Percentiles rank a stretch among this genome's conserved stretches.
phyloP scores from a whole-genome alignment of 2,797 vertebrate species.

The Schizopygopsis malacanthus region DNA sequence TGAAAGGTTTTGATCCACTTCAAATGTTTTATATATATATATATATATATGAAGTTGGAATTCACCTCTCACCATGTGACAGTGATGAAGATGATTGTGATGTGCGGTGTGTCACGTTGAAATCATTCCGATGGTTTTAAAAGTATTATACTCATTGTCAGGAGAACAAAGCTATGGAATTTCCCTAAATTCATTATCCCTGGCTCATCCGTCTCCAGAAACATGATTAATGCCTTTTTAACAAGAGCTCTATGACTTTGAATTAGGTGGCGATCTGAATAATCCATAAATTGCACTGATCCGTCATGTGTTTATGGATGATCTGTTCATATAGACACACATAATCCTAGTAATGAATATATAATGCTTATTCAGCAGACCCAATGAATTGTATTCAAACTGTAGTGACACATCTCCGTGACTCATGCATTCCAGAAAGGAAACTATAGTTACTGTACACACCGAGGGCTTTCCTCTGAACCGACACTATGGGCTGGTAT shows the following conservation, averaged over 20 bases:
- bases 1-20: no score
- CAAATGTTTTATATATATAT: neutral
- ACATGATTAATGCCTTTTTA: neutral
- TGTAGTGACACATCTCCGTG: conserved; percentile 18
- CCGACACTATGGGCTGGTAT: neutral
- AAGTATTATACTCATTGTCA: neutral
- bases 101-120: neutral
- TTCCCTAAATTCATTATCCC: conserved; percentile 22
- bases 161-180: conserved; percentile 11
- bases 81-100: conserved; percentile 2
- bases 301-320: neutral
- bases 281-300: neutral
- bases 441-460: conserved; percentile 40
- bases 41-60: conserved; percentile 10
- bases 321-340: neutral
- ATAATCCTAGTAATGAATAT: neutral
- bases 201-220: neutral
- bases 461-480: conserved; percentile 25
- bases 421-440: conserved; percentile 46
- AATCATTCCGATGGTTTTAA: conserved; percentile 11
- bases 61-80: conserved; percentile 46
- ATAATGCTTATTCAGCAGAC: neutral
- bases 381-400: conserved; percentile 31
- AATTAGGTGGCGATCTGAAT: neutral
- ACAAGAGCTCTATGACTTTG: neutral